Percentiles rank a stretch among this genome's conserved stretches.
These are phyloP conservation scores for Callocephalon fimbriatum DNA, from an alignment of 2,113 vertebrate species.

Conservation along the genomic window DNA sequence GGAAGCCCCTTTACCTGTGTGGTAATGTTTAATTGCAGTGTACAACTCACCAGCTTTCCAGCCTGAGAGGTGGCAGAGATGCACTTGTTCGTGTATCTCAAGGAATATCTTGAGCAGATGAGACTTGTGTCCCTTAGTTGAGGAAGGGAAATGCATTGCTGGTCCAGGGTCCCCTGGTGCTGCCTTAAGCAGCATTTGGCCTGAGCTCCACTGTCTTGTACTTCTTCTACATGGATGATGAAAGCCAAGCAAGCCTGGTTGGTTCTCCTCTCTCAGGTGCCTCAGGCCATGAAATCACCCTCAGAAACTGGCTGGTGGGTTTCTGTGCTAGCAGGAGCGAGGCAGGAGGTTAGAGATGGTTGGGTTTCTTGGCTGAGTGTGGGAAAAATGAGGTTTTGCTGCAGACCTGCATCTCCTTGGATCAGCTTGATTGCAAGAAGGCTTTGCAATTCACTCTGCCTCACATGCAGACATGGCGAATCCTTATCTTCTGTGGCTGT, in stretches of 20 bases:
- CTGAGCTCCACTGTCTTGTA: neutral
- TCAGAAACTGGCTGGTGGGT: neutral
- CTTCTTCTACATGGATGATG: rapidly evolving
- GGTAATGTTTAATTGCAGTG: neutral
- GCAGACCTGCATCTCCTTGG: neutral
- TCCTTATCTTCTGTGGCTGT: neutral
- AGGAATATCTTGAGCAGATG: neutral
- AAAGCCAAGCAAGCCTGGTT: neutral
- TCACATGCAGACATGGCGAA: neutral
- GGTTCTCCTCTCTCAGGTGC: neutral
- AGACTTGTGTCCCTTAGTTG: neutral
- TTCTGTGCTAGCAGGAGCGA: neutral
- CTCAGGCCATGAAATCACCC: neutral
- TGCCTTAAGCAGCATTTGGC: neutral
- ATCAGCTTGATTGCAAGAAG: neutral
- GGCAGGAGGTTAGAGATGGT: neutral
- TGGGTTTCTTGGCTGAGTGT: neutral
- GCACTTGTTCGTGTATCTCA: neutral
- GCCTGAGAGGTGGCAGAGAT: neutral
- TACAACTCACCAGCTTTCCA: neutral
- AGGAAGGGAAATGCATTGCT: neutral
- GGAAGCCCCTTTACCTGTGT: neutral
- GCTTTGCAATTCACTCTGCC: neutral
- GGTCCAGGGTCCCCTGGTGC: neutral
- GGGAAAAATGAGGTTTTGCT: neutral